These are phyloP conservation scores for Corythornis vintsioides DNA, from an alignment of 2,113 vertebrate genomes.

Conservation along the genomic window DNA sequence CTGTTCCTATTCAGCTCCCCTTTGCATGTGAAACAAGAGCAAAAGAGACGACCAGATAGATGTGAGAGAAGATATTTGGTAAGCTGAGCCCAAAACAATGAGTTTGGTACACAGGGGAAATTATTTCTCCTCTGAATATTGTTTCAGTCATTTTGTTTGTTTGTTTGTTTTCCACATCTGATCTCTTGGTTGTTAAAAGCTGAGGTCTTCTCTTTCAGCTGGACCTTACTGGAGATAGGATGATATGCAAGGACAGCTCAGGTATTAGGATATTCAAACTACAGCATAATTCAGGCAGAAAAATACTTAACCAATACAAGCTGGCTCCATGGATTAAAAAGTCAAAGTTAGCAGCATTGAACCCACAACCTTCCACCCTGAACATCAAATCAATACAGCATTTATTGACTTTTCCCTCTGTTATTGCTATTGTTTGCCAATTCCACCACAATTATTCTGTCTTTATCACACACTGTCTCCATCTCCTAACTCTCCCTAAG, in stretches of 20 bases:
- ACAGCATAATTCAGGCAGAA: background rate
- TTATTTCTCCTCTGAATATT: slow-evolving; percentile 20
- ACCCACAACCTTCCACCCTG: background rate
- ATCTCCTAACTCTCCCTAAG: background rate
- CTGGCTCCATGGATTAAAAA: background rate
- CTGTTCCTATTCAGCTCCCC: background rate
- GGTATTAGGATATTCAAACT: background rate
- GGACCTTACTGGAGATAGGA: background rate
- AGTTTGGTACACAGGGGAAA: slow-evolving; percentile 19
- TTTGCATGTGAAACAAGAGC: background rate
- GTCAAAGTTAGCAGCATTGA: background rate
- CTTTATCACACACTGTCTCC: background rate
- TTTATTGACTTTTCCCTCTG: background rate
- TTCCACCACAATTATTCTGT: background rate
- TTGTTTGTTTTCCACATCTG: background rate
- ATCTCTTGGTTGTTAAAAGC: background rate
- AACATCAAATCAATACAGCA: background rate
- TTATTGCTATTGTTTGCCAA: background rate
- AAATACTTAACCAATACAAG: background rate
- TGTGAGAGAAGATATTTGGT: background rate
- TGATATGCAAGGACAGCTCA: background rate
- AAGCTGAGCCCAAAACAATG: background rate
- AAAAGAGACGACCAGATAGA: background rate
- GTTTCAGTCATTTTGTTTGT: background rate
- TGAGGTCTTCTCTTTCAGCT: background rate